A percentile compares a stretch with the other conserved stretches of the same genome.
Conservation (phyloP, 1,140 invertebrate species). For the Drosophila fuyamai region DNA sequence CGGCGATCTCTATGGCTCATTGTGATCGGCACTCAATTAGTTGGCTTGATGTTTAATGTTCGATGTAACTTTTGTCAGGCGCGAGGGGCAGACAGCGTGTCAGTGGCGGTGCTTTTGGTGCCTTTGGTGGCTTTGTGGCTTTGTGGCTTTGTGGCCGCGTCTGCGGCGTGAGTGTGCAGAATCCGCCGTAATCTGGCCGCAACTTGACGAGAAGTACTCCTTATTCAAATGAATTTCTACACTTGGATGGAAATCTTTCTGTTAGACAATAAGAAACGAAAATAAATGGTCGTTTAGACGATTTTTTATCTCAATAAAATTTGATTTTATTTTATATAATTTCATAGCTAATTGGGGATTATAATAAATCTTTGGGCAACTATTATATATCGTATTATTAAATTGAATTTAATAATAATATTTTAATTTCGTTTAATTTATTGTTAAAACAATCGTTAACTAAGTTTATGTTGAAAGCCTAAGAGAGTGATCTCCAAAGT, state of each 20-base stretch:
- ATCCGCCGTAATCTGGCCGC: conserved; percentile 37
- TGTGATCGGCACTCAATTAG: conserved; percentile 80
- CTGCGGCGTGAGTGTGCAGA: conserved; percentile 78
- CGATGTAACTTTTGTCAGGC: conserved; percentile 79
- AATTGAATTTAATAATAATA: too few relatives aligned
- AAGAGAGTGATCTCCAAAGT: too few relatives aligned
- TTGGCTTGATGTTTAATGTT: conserved; percentile 78
- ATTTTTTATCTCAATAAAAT: too few relatives aligned
- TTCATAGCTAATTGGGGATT: too few relatives aligned
- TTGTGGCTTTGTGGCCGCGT: conserved; percentile 66
- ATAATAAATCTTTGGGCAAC: too few relatives aligned
- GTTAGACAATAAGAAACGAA: background rate
- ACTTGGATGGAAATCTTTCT: background rate
- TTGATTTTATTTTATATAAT: too few relatives aligned
- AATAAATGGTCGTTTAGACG: too few relatives aligned
- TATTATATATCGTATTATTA: too few relatives aligned
- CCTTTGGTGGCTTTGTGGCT: conserved; percentile 72
- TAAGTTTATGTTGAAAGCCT: too few relatives aligned
- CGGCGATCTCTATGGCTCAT: conserved; percentile 63
- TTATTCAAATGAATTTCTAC: conserved; percentile 26
- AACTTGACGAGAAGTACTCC: conserved; percentile 49
- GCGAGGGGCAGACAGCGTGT: conserved; percentile 66
- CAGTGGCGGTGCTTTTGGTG: conserved; percentile 81
- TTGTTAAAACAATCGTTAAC: too few relatives aligned
- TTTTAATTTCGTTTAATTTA: too few relatives aligned